Base-by-base conservation (phyloP, 2,888 invertebrate species). In the Hipparchia sbordonii region DNA sequence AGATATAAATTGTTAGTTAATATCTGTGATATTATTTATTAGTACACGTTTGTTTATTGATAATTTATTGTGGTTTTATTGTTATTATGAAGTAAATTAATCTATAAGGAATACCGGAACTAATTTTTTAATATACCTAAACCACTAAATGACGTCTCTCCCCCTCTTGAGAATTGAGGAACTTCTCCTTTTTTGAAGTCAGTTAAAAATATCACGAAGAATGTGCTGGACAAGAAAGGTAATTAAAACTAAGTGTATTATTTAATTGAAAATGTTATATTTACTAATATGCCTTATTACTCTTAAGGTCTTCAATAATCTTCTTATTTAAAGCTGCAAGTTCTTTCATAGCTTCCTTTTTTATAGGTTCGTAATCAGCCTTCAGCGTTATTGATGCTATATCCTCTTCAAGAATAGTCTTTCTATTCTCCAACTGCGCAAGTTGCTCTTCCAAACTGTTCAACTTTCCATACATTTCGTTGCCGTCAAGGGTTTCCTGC, bases 391-490 rank as follows among this genome's bases (percentile, higher is more conserved):
- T 96, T 5, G 95, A 94, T 0, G 95, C 94, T 60, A 97, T 95
- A 81, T 96, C 96, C 80, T 96, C 96, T 83, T 95, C 94, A 79
- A 96, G 89, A 9, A 95, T 94, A 73, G 95, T 95, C 84, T 96
- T 97, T 78, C 95, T 95, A 77, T 95, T 95, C 80, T 96, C 96
- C 54, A 96, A 86, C 72, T 95, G 95, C 10, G 95, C 95, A 80
- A 97, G 89, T 83, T 96, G 96, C 70, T 95, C 95, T 85, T 97
- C 97, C 77, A 97, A 84, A 65, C 92, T 95, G 77, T 94, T 95
- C n/a, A 97, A 89, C 85, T 96, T 96, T 1, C 93, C 86, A 80
- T 96, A 95, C 84, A 96, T 96, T 85, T 97, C 97, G 83, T 97
- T 97, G 52, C 96, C 96, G 74, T 96, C 94, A 10, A 97, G 89